Conservation (phyloP, 2,888 invertebrate species). For the Allygus modestus region DNA sequence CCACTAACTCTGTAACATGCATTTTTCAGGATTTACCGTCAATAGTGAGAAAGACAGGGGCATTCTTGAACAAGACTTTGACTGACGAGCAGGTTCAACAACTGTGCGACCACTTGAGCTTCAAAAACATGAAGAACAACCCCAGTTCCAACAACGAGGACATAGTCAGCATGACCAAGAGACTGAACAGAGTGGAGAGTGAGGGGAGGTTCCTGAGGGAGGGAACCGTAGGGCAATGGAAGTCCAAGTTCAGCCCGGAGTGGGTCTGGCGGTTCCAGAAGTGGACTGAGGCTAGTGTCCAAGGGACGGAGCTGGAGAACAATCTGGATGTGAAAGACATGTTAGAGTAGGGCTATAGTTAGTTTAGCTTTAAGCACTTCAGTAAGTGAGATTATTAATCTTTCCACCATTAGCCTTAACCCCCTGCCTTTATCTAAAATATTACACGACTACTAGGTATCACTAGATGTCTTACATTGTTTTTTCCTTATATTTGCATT, state of each 20-base stretch:
- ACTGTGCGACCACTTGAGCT: slow-evolving; percentile 86
- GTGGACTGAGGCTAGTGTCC: slow-evolving; percentile 73
- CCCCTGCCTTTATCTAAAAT: too few relatives aligned
- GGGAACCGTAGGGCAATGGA: slow-evolving; percentile 74
- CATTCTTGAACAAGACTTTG: slow-evolving; percentile 83
- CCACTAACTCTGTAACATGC: too few relatives aligned
- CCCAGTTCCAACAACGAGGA: slow-evolving; percentile 85
- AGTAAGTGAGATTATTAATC: too few relatives aligned
- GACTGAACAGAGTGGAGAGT: slow-evolving; percentile 76
- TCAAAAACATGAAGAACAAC: slow-evolving; percentile 89
- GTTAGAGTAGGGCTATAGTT: too few relatives aligned
- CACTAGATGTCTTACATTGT: too few relatives aligned
- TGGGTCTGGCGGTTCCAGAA: slow-evolving; percentile 75
- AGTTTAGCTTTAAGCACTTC: too few relatives aligned
- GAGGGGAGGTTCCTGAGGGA: slow-evolving; percentile 72
- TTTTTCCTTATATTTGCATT: too few relatives aligned
- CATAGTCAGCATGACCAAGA: slow-evolving; percentile 73
- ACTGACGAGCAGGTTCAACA: slow-evolving; percentile 81
- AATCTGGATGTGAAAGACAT: background rate
- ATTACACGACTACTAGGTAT: too few relatives aligned
- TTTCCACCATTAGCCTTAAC: too few relatives aligned
- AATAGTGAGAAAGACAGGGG: slow-evolving; percentile 83
- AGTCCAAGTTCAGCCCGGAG: slow-evolving; percentile 73
- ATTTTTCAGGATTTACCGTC: slow-evolving; percentile 81
- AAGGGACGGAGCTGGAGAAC: slow-evolving; percentile 70